phyloP scores from a whole-genome alignment of 2,888 invertebrate genomes.

The Listrodromus nycthemerus region DNA sequence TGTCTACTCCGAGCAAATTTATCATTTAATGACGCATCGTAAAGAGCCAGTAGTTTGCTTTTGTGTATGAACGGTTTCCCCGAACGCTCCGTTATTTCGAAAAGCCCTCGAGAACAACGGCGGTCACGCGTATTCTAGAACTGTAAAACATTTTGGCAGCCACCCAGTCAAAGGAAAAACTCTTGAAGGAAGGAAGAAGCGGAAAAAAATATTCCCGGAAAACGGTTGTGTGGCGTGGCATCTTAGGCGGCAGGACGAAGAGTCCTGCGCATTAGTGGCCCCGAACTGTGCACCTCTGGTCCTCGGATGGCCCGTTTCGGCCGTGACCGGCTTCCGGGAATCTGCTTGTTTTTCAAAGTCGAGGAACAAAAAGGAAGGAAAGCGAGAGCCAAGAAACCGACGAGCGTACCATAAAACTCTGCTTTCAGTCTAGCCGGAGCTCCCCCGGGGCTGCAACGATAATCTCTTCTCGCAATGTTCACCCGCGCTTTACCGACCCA shows the following conservation, averaged over 20 bases:
- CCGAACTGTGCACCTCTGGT: slow-evolving; percentile 27
- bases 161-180: slow-evolving; percentile 27
- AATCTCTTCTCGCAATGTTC: slow-evolving; percentile 57
- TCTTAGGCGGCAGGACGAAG: slow-evolving; percentile 7
- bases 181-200: slow-evolving; percentile 14
- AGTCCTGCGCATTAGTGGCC: background rate
- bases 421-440: slow-evolving; percentile 19
- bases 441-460: slow-evolving; percentile 59
- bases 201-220: slow-evolving; percentile 11
- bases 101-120: slow-evolving; percentile 20
- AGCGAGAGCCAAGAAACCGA: slow-evolving; percentile 36
- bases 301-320: slow-evolving; percentile 38
- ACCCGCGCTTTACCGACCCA: slow-evolving; percentile 38
- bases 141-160: slow-evolving; percentile 54
- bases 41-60: slow-evolving; percentile 21
- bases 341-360: slow-evolving; percentile 73
- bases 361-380: slow-evolving; percentile 69
- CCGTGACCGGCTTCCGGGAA: slow-evolving; percentile 68
- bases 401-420: slow-evolving; percentile 59
- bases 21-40: slow-evolving; percentile 37
- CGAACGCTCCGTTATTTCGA: slow-evolving; percentile 23
- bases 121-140: slow-evolving; percentile 34
- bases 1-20: slow-evolving; percentile 7
- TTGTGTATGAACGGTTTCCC: slow-evolving; percentile 29
- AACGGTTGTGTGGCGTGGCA: slow-evolving; percentile 17